Conservation (phyloP, 2,113 vertebrate species). For the Tringa solitaria region DNA sequence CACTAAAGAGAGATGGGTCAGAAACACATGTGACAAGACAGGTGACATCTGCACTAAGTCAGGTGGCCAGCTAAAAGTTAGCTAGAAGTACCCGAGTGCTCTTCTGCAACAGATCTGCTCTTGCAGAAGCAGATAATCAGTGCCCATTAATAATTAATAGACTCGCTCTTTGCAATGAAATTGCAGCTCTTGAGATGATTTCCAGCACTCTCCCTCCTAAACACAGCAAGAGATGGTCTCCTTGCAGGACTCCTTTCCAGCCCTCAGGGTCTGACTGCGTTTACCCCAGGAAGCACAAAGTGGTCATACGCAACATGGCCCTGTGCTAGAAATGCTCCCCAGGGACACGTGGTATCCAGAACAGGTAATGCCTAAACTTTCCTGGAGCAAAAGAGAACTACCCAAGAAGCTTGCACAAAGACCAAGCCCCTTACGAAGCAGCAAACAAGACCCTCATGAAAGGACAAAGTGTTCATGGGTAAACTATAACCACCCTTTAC, state of each 20-base stretch:
- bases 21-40: neutral
- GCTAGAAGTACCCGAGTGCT: neutral
- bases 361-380: fast-evolving
- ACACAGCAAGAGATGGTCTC: neutral
- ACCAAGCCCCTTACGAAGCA: neutral
- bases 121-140: neutral
- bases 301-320: too few species aligned
- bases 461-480: neutral
- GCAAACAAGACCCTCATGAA: neutral
- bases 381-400: neutral
- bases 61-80: neutral
- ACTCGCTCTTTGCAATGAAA: neutral
- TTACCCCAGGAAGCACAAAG: neutral
- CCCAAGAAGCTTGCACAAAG: neutral
- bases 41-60: neutral
- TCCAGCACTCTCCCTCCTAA: neutral
- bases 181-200: neutral
- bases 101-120: neutral
- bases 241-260: neutral
- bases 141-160: neutral
- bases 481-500: neutral
- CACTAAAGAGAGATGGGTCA: neutral
- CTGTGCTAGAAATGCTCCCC: neutral
- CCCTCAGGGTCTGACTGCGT: neutral
- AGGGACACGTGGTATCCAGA: fast-evolving